Base-by-base conservation (phyloP, 1,140 invertebrate species). In the Drosophila leontia region DNA sequence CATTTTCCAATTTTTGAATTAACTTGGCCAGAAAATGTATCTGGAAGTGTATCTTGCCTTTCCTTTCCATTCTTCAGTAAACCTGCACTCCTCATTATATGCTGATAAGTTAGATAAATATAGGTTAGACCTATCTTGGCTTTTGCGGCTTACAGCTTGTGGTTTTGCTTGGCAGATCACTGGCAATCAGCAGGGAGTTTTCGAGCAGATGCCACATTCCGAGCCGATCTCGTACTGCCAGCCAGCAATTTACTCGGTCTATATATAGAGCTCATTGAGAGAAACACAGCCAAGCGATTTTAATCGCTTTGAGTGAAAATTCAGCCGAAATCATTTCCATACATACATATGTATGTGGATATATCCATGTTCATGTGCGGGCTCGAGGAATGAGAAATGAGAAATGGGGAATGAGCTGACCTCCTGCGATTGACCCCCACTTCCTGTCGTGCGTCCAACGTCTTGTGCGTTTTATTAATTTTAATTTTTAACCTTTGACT, bases 401-500 rank as follows among this genome's bases (percentile, higher is more conserved):
- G 44, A 6, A 23, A 51, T 17, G 47, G 26, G 68, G 41, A 41
- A 61, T 11, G 17, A 51, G 41, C 13, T 79, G 83, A 88, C 84
- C 85, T 90, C 63, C 80, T 59, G 51, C 42, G 60, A 50, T 84
- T 78, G 80, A 86, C 85, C 78, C 70, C 56, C 70, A 72, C 81
- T 88, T 88, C 85, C 85, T 90, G 81, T 85, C 71, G 61, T 57
- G 67, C 60, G 69, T 80, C 76, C 71, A 72, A 74, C 80, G 53
- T 84, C 61, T 19, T 75, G 41, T 56, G 62, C 48, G 42, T 47
- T 74, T 72, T 84, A 90, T 80, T 84, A 80, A 82, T 90, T 81
- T 79, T 82, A 88, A 90, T 88, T 79, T 88, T 70, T 88, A 88
- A 88, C 85, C 85, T 88, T 88, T 88, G 85, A 82, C 85, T 84